Evolutionary conservation across 2,888 invertebrate species (phyloP).

Genomic region (Trachelus troglodyta): DNA sequence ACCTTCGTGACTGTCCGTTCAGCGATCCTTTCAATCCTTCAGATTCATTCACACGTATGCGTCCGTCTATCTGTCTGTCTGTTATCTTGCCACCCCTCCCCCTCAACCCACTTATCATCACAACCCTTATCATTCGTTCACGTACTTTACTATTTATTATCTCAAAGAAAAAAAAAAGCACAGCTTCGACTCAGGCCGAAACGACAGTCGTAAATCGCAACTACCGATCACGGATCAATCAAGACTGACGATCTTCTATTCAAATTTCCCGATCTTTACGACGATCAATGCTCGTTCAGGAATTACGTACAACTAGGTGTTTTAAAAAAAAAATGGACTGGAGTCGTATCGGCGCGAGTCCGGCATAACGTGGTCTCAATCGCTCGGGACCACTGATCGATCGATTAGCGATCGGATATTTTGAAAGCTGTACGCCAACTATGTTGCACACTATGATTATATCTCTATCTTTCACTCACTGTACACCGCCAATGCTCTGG

Average conservation of each 20-base stretch:
- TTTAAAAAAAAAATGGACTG: no score
- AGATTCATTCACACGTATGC: slow-evolving; percentile 10
- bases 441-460: slow-evolving; percentile 49
- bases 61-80: slow-evolving; percentile 28
- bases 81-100: slow-evolving; percentile 11
- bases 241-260: no score
- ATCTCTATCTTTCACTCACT: slow-evolving; percentile 51
- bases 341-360: no score
- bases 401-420: background rate
- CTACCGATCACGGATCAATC: no score
- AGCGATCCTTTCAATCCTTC: no score
- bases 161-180: slow-evolving; percentile 16
- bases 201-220: no score
- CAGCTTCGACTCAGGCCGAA: slow-evolving; percentile 26
- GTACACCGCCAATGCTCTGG: slow-evolving; percentile 65
- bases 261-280: no score
- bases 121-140: slow-evolving; percentile 28
- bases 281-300: no score
- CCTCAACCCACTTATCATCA: slow-evolving; percentile 16
- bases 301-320: no score
- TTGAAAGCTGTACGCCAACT: slow-evolving; percentile 38
- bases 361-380: background rate
- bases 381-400: slow-evolving; percentile 1
- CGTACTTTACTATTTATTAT: slow-evolving; percentile 19
- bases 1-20: background rate